Base-by-base conservation (phyloP, 2,888 invertebrate genomes). In the Lingula anatina region DNA sequence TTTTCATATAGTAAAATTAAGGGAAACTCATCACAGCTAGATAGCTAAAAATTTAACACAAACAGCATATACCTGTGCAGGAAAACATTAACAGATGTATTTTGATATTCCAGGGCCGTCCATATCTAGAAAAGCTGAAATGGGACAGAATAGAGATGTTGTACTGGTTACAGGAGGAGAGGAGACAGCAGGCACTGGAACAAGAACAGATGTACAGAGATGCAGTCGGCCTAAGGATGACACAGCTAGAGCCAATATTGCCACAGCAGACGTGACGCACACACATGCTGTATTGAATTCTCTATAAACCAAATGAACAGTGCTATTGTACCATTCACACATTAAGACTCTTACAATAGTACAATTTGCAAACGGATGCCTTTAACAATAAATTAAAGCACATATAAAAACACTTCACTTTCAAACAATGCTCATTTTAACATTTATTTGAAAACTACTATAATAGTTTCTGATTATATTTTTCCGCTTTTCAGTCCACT, bases 81-180 rank as follows among this genome's bases (percentile, higher is more conserved):
- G 0, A 12, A 47, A 20, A 20, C 27, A 18, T 3, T 41, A 20
- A 23, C 3, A 7, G 1, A n/a, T 12, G n/a, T 20, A 35, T 42
- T n/a, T 44, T 47, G 28, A 20, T 44, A 15, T 47, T 53, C 18
- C 58, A 75, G 73, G 73, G 72, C 46, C 65, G 76, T 3, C 68
- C 71, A n/a, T 76, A 77, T 49, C 45, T 57, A 24, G 76, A 76
- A 44, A 77, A 77, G 59, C 76, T 77, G 68, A 70, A 73, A 49
- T 76, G 71, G 70, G 77, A 77, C 52, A 58, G 75, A 36, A 69
- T 70, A 9, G 77, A 77, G 56, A 77, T 77, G 76, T 51, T 77
- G 26, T 70, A 75, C 53, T 77, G 75, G 75, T 57, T 77, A 40
- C 71, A 72, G 48, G 77, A 77, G 55, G 76, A 77, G 50, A 48